phyloP scores from a whole-genome alignment of 92 coral and sea anemone species.

The Epizoanthus rinbou region DNA sequence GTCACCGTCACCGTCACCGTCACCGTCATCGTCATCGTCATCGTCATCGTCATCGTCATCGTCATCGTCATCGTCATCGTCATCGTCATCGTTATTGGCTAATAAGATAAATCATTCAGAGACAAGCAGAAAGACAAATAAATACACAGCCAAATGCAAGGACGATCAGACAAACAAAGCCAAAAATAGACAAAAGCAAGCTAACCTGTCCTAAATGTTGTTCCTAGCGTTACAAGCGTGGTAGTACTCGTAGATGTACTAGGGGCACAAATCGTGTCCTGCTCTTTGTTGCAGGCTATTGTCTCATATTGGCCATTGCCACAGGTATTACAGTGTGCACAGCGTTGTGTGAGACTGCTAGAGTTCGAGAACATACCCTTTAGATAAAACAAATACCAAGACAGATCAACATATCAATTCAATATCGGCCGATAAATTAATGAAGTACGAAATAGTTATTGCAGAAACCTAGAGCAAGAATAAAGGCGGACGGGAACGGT shows the following conservation, averaged over 20 bases:
- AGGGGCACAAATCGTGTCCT: not conserved
- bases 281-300: not conserved
- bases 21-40: not conserved
- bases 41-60: not conserved
- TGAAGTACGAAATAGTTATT: too few relatives aligned
- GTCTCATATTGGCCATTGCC: not conserved
- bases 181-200: too few relatives aligned
- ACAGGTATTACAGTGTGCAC: not conserved
- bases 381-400: not conserved
- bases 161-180: too few relatives aligned
- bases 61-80: not conserved
- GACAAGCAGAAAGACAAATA: too few relatives aligned
- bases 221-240: too few relatives aligned
- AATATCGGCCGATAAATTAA: too few relatives aligned
- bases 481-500: too few relatives aligned
- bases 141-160: too few relatives aligned
- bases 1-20: not conserved
- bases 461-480: too few relatives aligned
- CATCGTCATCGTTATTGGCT: not conserved
- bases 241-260: too few relatives aligned
- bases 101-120: not conserved
- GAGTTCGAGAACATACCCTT: slow-evolving; percentile 24
- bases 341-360: not conserved
- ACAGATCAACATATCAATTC: not conserved
- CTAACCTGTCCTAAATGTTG: too few relatives aligned